Conservation (phyloP, 1,140 invertebrate species). For the Camponotus pennsylvanicus region DNA sequence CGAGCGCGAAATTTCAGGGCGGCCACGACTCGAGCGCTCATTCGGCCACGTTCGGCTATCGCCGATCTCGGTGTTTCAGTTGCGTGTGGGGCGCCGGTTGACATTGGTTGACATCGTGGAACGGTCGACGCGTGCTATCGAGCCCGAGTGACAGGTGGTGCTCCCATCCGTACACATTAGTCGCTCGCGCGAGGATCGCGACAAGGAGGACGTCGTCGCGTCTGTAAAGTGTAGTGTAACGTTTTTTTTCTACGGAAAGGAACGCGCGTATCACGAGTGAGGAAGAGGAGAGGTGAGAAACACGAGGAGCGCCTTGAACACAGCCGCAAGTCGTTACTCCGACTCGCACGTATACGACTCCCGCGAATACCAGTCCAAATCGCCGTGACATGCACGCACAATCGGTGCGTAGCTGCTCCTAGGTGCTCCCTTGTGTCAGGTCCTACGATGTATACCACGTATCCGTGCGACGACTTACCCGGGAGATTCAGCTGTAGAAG, state of each 20-base stretch:
- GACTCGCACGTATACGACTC: neutral
- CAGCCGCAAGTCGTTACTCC: neutral
- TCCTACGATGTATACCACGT: conserved; percentile 84
- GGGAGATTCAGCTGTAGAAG: conserved; percentile 80
- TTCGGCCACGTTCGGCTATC: no score
- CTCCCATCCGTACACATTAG: conserved; percentile 63
- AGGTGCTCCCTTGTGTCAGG: conserved; percentile 74
- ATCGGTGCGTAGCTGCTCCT: conserved; percentile 78
- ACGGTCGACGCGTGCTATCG: conserved; percentile 83
- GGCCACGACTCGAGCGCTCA: no score
- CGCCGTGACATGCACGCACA: conserved; percentile 81
- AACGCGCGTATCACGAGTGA: neutral
- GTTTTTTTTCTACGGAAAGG: neutral
- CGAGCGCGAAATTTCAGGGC: neutral
- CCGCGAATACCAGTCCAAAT: conserved; percentile 17
- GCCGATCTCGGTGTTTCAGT: no score
- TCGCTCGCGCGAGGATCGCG: conserved; percentile 61
- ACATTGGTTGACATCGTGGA: conserved; percentile 66
- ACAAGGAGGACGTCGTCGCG: neutral
- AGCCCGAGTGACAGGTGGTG: conserved; percentile 85
- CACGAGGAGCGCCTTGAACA: neutral
- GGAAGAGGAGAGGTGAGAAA: neutral
- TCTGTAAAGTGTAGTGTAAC: neutral
- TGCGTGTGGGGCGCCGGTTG: neutral
- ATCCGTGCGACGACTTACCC: conserved; percentile 77